A percentile compares a stretch with the other conserved stretches of the same genome.
phyloP scores from a whole-genome alignment of 1,140 invertebrate species.

The Leptopilina boulardi region DNA sequence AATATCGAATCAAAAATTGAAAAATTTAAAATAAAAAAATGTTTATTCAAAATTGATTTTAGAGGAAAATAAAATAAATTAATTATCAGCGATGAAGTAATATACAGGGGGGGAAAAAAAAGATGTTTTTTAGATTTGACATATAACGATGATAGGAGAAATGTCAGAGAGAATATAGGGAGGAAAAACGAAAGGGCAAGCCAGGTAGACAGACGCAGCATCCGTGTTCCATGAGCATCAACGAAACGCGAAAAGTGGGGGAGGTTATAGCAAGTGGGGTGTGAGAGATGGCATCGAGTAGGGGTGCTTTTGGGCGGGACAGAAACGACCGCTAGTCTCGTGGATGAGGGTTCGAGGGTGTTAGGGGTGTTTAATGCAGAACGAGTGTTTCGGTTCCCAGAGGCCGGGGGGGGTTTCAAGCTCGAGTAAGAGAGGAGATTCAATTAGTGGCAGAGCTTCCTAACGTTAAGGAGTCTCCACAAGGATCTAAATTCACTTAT shows the following conservation, averaged over 20 bases:
- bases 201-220: constrained; percentile 38
- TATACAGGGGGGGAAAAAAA: neutral
- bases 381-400: constrained; percentile 74
- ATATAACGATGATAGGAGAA: neutral
- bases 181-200: constrained; percentile 15
- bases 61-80: too few species aligned
- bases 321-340: constrained; percentile 69
- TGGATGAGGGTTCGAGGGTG: constrained; percentile 72
- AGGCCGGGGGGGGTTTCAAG: constrained; percentile 72
- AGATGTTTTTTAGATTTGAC: neutral
- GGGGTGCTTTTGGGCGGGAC: constrained; percentile 61
- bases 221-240: constrained; percentile 20
- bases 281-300: constrained; percentile 50
- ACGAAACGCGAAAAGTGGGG: constrained; percentile 33
- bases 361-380: constrained; percentile 74
- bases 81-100: too few species aligned
- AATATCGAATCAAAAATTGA: too few species aligned
- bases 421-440: constrained; percentile 74
- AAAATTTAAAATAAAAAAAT: too few species aligned
- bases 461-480: constrained; percentile 74
- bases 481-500: constrained; percentile 51
- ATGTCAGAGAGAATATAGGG: neutral
- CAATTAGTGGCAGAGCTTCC: constrained; percentile 75
- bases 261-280: constrained; percentile 49
- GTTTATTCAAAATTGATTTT: too few species aligned